Evolutionary conservation across 2,113 vertebrate genomes (phyloP), one percentile per base, ranked within the genome.

Genomic region (Silurus glanis): DNA sequence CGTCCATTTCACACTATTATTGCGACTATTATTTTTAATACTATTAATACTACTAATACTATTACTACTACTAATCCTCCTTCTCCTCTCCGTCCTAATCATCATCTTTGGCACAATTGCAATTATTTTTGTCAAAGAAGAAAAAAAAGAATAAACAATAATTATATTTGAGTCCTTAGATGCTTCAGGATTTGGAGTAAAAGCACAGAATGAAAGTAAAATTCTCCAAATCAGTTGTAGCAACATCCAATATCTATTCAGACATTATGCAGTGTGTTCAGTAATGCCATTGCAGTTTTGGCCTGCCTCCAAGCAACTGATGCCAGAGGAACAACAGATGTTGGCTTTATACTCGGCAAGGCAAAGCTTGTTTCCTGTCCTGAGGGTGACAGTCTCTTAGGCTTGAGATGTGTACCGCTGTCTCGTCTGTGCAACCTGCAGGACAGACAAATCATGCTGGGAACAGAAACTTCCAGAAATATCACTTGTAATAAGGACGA

Each of bases 281-380:
- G n/a, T 37, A 56, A 83, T 83, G 81, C 49, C 78, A 80, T 45
- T 80, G 47, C 62, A 83, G 62, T 9, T 8, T 23, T 83, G 61
- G 81, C 62, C 14, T 28, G 12, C n/a, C 81, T 67, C 62, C 61
- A 67, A 67, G 59, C 47, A 49, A 67, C 23, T 69, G 45, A 83
- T 67, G 62, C 81, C 61, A 55, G 47, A 28, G 81, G 81, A 47
- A 83, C 53, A 53, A 66, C 81, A 67, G 61, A 69, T 67, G 81
- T 28, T 55, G 62, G 23, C 23, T 66, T 82, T 51, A 61, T 82
- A 49, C 59, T n/a, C 21, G 80, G 64, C 12, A 83, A 83, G 47
- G 61, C 81, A 28, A 83, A 83, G 16, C 81, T 67, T 53, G 47
- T 64, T 28, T 49, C 81, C 19, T n/a, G 16, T 28, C 49, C 81